Evolutionary conservation across 2,113 vertebrate species (phyloP), one percentile per base, ranked within the genome.

Genomic region (Pelecanoides urinatrix): DNA sequence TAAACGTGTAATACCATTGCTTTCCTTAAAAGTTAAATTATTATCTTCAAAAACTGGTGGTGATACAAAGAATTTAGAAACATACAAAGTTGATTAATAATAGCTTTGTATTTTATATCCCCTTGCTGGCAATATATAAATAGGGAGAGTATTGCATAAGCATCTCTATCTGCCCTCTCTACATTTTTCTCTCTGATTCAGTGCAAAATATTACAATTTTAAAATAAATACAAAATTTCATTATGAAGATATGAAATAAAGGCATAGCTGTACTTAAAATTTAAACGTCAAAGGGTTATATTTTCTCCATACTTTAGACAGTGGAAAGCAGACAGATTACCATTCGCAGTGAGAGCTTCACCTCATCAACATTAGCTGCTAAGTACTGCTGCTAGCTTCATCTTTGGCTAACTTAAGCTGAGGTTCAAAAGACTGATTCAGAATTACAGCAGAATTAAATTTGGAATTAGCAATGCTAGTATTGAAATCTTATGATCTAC

Each of bases 391-490:
- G 5, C 29, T 61, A 55, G 42, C 13, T 68, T 78, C 17, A 47
- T 25, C 6, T 61, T 44, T 73, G 29, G 5, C 14, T 72, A 22
- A 6, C 27, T 63, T 50, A 83, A 71, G 17, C 13, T 0, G 0
- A 27, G 15, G 13, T 65, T 80, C 36, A 82, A 36, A 83, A 53
- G 6, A 19, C 12, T 36, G 27, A 76, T 56, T 62, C 34, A 86
- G 17, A 65, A 9, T 36, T 45, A 73, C 13, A 68, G 16, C 22
- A 71, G 13, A 79, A 67, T 42, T 59, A 52, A 72, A 56, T 49
- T 16, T 50, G 34, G 7, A 68, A 26, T 81, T 47, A 32, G 7
- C 2, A 50, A 53, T 27, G 30, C 6, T n/a, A 45, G 6, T 20
- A 29, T 7, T 73, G 15, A 61, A 47, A 50, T 68, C 29, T 74